Evolutionary conservation across 35 echinoderm and acorn worm species (phyloP), one percentile per base, ranked within the genome.

Genomic region (Ophioderma brevispina): DNA sequence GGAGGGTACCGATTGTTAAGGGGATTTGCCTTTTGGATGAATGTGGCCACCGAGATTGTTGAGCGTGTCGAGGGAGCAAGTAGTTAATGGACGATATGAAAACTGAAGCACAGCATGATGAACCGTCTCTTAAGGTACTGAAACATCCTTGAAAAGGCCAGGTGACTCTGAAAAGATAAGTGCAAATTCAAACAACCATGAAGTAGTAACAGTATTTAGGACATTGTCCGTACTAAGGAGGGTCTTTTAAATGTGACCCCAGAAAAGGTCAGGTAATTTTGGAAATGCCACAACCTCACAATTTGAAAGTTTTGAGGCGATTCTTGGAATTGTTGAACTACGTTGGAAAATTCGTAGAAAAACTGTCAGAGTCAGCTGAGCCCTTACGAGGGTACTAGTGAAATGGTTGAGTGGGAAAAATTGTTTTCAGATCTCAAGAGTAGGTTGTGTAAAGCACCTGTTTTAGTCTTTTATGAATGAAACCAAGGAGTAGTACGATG

Each of bases 101-200:
- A 50, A 40, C 86, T 39, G 63, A 87, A 31, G 43, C 50, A 64
- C 13, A 90, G 33, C 88, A 85, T 39, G 81, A 94, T 39, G 21
- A 41, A 31, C 35, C 82, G 19, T 55, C 91, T 42, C 33, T 80
- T 1, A 19, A 79, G 8, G 87, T 91, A 8, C 77, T 94, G 3
- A n/a, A 94, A 94, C 42, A 79, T 89, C 36, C 31, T 55, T 38
- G 1, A 80, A 91, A 59, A 84, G 84, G 78, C 41, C 81, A 92
- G 19, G 25, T 87, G 8, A 94, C 85, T 40, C 78, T 94, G 19
- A 94, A 94, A 50, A 82, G 46, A 91, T 3, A 94, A 91, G 59
- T 91, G 88, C 63, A 86, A 91, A 39, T 49, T 94, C 33, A 75
- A 70, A 6, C 31, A 85, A 25, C n/a, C 19, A 13, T 75, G 64